Base-by-base conservation (phyloP, 2,888 invertebrate species). In the Zele albiditarsus region DNA sequence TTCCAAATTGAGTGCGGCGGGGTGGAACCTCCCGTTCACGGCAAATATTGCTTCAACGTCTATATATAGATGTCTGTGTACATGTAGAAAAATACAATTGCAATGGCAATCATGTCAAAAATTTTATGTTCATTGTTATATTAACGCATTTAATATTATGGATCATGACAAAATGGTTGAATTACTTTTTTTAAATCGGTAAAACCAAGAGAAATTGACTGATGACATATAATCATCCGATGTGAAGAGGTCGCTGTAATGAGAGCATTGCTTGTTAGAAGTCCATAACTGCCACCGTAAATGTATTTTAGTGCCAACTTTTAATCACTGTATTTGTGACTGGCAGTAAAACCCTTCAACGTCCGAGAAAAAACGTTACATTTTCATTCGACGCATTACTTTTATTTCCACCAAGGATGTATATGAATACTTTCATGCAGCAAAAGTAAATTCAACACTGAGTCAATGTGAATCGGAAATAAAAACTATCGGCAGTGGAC, bases 211-310 rank as follows among this genome's bases (percentile, higher is more conserved):
- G 23, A 49, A 67, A 66, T 46, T 67, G 49, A 67, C 38, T 49
- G 66, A 67, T 46, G 46, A 20, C 53, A 49, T 46, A 42, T 46
- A 42, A 49, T 27, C 3, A n/a, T n/a, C 25, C 25, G 25, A 67
- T 27, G 25, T 27, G 27, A 60, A 60, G 25, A 60, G 60, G 16
- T 28, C 2, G 28, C 14, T 27, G 12, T 25, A 38, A 66, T 1
- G n/a, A 25, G 23, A 12, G n/a, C 46, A 58, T 73, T 31, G 28
- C 25, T 66, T 60, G 71, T 75, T 75, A 75, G 71, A 49, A 71
- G 42, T 31, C 60, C 57, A 75, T 75, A 6, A 53, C 20, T 75
- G 42, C 14, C 57, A 46, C 65, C 16, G 25, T 23, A 58, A 28
- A 33, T 33, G 4, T 46, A 57, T 46, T 14, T 28, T 71, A 20